Base-by-base conservation (phyloP, 2,113 vertebrate species). In the Petaurus breviceps region DNA sequence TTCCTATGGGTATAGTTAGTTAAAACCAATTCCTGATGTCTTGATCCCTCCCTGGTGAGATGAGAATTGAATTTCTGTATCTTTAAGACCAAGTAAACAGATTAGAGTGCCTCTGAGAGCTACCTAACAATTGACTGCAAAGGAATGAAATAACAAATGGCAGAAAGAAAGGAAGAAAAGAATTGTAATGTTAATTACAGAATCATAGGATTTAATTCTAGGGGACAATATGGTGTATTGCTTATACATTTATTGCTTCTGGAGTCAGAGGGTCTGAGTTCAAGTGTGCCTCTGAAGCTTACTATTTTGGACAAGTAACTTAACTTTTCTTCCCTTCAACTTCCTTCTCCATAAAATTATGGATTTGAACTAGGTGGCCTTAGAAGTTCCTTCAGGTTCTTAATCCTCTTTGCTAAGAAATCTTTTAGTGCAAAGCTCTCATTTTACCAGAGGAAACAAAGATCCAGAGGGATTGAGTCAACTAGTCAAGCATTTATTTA, bases 11-110 rank as follows among this genome's bases (percentile, higher is more conserved):
- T 77, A 54, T 96, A 46, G 5, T 53, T 43, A 51, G 49, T 4
- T 43, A 31, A 43, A 92, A 16, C 52, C 52, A 89, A 6, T n/a
- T 84, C 22, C 14, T 94, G 55, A n/a, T 50, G 28, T 84, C 68
- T 84, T 43, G 1, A 43, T 43, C 68, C n/a, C 0, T 84, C 31
- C 24, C 16, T 51, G 0, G 0, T 92, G 89, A 90, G 31, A 24
- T 51, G 12, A 91, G 94, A 97, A 91, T 90, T 91, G n/a, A 52
- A 0, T 92, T 89, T 96, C 22, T 31, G 52, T 50, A 92, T 19
- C 53, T 95, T 7, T 23, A 94, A 0, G 92, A 14, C 0, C 52
- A 93, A 95, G 50, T 92, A 14, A 94, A 89, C 92, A 93, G 25
- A 89, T 0, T 90, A 7, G 0, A 49, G 11, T 47, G 77, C 4